These are phyloP conservation scores for Biston stratarius DNA, from an alignment of 2,888 invertebrate genomes.

Conservation along the genomic window DNA sequence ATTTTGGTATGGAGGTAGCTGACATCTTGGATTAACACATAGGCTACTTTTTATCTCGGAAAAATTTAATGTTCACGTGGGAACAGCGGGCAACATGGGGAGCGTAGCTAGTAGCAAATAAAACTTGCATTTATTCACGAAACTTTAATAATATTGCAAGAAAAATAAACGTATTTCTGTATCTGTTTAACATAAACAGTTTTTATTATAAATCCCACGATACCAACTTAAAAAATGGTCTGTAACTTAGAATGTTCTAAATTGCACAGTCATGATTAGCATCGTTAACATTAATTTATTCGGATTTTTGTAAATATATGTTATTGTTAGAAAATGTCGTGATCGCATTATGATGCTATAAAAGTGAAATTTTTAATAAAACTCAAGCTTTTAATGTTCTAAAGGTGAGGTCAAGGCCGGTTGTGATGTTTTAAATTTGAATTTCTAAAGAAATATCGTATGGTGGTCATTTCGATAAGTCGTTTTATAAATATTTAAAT, in stretches of 20 bases:
- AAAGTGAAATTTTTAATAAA: conserved; percentile 27
- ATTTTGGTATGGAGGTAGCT: no score
- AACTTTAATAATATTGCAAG: no score
- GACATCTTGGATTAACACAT: no score
- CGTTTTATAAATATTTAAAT: conserved; percentile 12
- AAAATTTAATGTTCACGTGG: no score
- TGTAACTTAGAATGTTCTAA: conserved; percentile 3
- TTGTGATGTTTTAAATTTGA: conserved; percentile 48
- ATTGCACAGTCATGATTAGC: conserved; percentile 2
- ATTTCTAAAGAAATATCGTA: conserved; percentile 45
- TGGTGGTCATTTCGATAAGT: conserved; percentile 37
- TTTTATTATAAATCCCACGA: neutral
- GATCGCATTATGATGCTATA: conserved; percentile 15
- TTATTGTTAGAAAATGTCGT: conserved; percentile 23
- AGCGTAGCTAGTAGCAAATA: no score
- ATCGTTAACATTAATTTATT: conserved; percentile 16
- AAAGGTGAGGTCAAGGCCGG: conserved; percentile 56
- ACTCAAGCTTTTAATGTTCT: conserved; percentile 30
- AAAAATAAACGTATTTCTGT: no score
- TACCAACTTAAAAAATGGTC: neutral
- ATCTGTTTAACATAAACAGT: no score
- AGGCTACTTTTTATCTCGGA: no score
- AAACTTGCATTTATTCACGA: no score
- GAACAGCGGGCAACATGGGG: no score
- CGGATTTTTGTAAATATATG: conserved; percentile 13